A percentile compares a stretch with the other conserved stretches of the same genome.
Evolutionary conservation across 1,140 invertebrate genomes (phyloP).

Genomic region (Brachionus rotundiformis): DNA sequence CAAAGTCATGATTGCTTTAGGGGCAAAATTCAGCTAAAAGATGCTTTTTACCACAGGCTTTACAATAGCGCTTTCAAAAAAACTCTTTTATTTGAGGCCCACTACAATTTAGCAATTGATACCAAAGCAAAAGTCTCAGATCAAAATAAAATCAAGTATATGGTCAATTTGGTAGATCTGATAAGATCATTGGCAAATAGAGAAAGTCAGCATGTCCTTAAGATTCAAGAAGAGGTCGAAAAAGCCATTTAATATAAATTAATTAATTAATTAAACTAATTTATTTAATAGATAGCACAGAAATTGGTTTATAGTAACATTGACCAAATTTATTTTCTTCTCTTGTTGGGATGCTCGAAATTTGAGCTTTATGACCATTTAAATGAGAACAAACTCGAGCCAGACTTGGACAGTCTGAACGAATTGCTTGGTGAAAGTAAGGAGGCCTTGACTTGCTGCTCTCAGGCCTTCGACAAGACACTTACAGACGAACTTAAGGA

Average conservation of each 20-base stretch:
- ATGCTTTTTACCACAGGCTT: too few relatives aligned
- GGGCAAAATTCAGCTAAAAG: too few relatives aligned
- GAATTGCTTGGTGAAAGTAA: neutral
- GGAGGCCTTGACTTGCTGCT: neutral
- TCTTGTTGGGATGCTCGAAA: conserved; percentile 3
- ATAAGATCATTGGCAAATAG: neutral
- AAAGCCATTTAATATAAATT: neutral
- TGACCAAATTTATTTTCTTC: neutral
- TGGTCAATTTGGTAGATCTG: conserved; percentile 16
- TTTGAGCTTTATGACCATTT: conserved; percentile 12
- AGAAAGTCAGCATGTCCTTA: neutral
- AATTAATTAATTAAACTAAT: neutral
- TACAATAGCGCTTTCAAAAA: too few relatives aligned
- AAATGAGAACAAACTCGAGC: conserved; percentile 20
- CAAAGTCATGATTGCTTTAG: too few relatives aligned
- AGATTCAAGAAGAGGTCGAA: conserved; percentile 33
- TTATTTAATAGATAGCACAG: conserved; percentile 3
- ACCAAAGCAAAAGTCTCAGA: neutral
- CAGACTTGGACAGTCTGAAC: neutral
- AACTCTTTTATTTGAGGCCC: conserved; percentile 33
- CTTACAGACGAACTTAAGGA: neutral
- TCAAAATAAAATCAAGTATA: neutral
- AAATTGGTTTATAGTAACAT: neutral
- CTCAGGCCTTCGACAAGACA: neutral
- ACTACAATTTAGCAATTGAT: neutral